These are phyloP conservation scores for Mesocricetus auratus DNA, from an alignment of 2,113 vertebrate species.

Conservation along the genomic window DNA sequence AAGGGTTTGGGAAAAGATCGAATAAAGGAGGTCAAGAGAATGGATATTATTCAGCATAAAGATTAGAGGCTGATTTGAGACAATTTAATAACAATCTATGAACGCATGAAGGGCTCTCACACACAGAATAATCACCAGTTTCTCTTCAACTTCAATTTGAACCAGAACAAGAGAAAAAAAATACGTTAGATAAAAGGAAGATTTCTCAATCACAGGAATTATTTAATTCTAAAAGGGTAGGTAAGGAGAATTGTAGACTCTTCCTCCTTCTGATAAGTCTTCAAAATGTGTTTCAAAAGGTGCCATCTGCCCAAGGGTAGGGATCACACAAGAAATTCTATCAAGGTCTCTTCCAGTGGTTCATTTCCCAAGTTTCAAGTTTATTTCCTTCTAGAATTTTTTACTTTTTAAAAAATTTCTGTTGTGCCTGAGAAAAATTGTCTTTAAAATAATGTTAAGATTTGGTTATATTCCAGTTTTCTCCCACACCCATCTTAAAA, in stretches of 20 bases:
- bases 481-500: slow-evolving; percentile 55
- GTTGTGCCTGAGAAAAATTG: slow-evolving; percentile 5
- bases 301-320: background rate
- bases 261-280: background rate
- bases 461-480: slow-evolving; percentile 58
- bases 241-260: background rate
- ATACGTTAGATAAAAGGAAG: slow-evolving; percentile 59
- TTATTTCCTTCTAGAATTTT: slow-evolving; percentile 48
- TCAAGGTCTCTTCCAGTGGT: background rate
- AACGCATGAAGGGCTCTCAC: slow-evolving; percentile 66
- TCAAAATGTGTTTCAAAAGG: slow-evolving; percentile 29
- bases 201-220: slow-evolving; percentile 54
- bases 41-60: slow-evolving; percentile 62
- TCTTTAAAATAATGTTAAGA: slow-evolving; percentile 60
- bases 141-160: slow-evolving; percentile 52
- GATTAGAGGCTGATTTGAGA: slow-evolving; percentile 71
- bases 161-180: slow-evolving; percentile 68
- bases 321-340: background rate
- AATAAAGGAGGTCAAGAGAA: slow-evolving; percentile 67
- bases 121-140: slow-evolving; percentile 69
- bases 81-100: slow-evolving; percentile 71
- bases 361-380: slow-evolving; percentile 11
- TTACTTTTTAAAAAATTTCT: background rate
- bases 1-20: slow-evolving; percentile 59
- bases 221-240: slow-evolving; percentile 58